A percentile compares a stretch with the other conserved stretches of the same genome.
Conservation (phyloP, 2,797 vertebrate genomes). For the Clarias fuscus region DNA sequence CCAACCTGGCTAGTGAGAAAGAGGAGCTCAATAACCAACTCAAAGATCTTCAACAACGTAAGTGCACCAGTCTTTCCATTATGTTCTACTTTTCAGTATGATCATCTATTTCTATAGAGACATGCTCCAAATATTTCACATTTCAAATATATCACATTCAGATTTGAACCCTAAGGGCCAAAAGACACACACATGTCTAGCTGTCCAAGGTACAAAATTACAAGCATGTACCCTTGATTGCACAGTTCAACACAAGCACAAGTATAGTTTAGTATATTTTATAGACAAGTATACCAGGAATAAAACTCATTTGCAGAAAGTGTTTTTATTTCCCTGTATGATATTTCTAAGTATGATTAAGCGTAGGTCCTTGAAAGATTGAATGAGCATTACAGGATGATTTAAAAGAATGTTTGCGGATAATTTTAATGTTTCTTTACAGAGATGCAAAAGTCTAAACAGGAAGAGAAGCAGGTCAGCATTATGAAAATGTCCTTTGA, state of each 20-base stretch:
- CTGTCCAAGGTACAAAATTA: not conserved
- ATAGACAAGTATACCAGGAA: not conserved
- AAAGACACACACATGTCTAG: not conserved
- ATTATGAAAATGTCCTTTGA: conserved; percentile 82
- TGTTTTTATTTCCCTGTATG: not conserved
- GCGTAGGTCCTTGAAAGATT: not conserved
- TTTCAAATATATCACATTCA: too few species aligned
- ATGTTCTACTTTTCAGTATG: not conserved
- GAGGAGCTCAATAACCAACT: conserved; percentile 95
- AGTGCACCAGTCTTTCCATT: conserved; percentile 58
- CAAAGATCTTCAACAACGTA: conserved; percentile 89
- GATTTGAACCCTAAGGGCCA: not conserved
- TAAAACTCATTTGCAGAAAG: not conserved
- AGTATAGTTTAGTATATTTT: not conserved
- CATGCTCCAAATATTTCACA: not conserved
- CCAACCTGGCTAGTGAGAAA: conserved; percentile 92
- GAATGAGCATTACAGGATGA: not conserved
- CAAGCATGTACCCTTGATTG: not conserved
- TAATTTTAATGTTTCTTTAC: conserved; percentile 35
- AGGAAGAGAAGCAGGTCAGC: conserved; percentile 77
- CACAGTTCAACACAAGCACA: not conserved
- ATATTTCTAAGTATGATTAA: too few species aligned
- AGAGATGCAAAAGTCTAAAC: conserved; percentile 83
- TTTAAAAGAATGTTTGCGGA: not conserved
- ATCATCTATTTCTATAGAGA: not conserved